These are phyloP conservation scores for Reinhardtius hippoglossoides DNA, from an alignment of 2,113 vertebrate species.

Conservation along the genomic window DNA sequence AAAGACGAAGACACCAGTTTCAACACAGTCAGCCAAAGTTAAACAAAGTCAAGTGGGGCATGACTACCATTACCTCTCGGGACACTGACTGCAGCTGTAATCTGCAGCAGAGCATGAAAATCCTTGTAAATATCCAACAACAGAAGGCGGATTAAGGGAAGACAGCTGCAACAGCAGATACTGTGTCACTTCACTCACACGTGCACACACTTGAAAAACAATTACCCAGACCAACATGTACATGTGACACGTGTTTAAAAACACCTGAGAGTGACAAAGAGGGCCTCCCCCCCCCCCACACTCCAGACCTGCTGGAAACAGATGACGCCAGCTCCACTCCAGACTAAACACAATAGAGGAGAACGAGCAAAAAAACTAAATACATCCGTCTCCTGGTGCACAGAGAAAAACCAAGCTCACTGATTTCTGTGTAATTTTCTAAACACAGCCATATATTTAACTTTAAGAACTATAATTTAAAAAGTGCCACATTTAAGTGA, in stretches of 20 bases:
- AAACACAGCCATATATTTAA: constrained; percentile 1
- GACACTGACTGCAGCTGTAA: neutral
- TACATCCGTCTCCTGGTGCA: neutral
- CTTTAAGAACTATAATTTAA: neutral
- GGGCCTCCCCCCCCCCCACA: constrained; percentile 16
- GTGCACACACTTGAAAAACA: constrained; percentile 12
- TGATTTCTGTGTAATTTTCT: neutral
- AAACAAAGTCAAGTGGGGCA: constrained; percentile 21
- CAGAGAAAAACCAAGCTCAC: neutral
- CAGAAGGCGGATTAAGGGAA: neutral
- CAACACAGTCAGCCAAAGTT: neutral
- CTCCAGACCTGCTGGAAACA: constrained; percentile 54
- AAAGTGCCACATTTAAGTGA: neutral
- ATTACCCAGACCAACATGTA: neutral
- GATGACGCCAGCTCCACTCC: constrained; percentile 36
- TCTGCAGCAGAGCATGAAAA: constrained; percentile 17
- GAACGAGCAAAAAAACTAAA: neutral
- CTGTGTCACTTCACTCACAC: constrained; percentile 29
- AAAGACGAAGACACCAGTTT: neutral
- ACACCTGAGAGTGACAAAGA: constrained; percentile 63
- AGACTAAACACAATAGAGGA: constrained; percentile 1
- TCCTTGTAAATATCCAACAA: constrained; percentile 13
- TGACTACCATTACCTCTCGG: constrained; percentile 9
- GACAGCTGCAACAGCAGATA: constrained; percentile 34
- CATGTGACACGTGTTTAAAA: neutral